phyloP scores from a whole-genome alignment of 2,888 invertebrate species.

The Balanococcus diminutus region DNA sequence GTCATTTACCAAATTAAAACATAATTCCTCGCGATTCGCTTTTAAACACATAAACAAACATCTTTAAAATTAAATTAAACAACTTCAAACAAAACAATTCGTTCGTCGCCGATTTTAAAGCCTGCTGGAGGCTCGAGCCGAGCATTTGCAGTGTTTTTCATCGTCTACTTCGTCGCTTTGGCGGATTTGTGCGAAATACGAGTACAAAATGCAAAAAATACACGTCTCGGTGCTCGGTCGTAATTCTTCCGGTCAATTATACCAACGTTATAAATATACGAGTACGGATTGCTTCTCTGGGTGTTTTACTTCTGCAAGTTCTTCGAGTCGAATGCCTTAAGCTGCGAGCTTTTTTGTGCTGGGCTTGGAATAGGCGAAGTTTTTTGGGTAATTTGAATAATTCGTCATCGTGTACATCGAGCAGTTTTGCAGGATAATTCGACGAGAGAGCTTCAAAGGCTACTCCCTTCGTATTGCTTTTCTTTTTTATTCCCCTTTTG shows the following conservation, averaged over 20 bases:
- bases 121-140: background rate
- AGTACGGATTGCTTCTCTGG: background rate
- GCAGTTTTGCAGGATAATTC: slow-evolving; percentile 9
- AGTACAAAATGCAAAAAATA: background rate
- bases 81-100: slow-evolving; percentile 5
- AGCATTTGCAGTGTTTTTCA: background rate
- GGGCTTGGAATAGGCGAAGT: background rate
- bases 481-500: background rate
- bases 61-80: slow-evolving; percentile 35
- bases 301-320: too few relatives aligned
- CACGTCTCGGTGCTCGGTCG: background rate
- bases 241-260: slow-evolving; percentile 42
- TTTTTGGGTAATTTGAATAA: slow-evolving; percentile 39
- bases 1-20: slow-evolving; percentile 32
- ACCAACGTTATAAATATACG: background rate
- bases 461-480: background rate
- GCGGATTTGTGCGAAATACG: too few relatives aligned
- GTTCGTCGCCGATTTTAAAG: background rate
- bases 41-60: slow-evolving; percentile 19
- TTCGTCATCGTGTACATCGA: slow-evolving; percentile 19
- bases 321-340: background rate
- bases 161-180: background rate
- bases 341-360: background rate
- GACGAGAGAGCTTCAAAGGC: slow-evolving; percentile 32
- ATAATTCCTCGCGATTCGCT: slow-evolving; percentile 13